These are phyloP conservation scores for Listronotus bonariensis DNA, from an alignment of 1,140 invertebrate species.

Conservation along the genomic window DNA sequence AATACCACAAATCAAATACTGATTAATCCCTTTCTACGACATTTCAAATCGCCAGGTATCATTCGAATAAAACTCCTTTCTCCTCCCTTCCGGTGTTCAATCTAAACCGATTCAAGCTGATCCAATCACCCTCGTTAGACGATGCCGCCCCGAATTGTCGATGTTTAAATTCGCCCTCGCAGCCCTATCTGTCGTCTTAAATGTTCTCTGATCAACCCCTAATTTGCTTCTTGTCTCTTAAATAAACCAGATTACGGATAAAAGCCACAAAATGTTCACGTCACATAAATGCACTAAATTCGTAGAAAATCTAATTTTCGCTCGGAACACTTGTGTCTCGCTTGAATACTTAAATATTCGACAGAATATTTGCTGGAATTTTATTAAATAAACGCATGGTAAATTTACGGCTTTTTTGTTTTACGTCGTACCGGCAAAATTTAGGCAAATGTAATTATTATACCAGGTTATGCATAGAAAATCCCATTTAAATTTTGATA, in stretches of 20 bases:
- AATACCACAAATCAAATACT: too few relatives aligned
- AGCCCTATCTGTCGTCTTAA: slow-evolving; percentile 45
- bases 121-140: slow-evolving; percentile 53
- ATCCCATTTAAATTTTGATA: too few relatives aligned
- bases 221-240: slow-evolving; percentile 54
- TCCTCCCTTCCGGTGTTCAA: slow-evolving; percentile 52
- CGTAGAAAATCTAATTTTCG: slow-evolving; percentile 32
- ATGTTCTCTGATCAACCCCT: slow-evolving; percentile 53
- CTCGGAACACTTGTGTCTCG: slow-evolving; percentile 32
- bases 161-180: slow-evolving; percentile 49
- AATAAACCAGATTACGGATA: slow-evolving; percentile 51
- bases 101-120: slow-evolving; percentile 54
- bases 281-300: slow-evolving; percentile 35
- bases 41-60: slow-evolving; percentile 23
- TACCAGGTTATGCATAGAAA: too few relatives aligned
- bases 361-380: slow-evolving; percentile 22
- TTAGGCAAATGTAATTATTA: too few relatives aligned
- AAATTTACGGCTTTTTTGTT: slow-evolving; percentile 24
- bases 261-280: slow-evolving; percentile 34
- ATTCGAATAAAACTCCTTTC: slow-evolving; percentile 32
- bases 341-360: slow-evolving; percentile 37
- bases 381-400: slow-evolving; percentile 34
- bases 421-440: background rate
- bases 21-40: slow-evolving; percentile 1
- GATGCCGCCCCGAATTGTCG: slow-evolving; percentile 43